phyloP scores from a whole-genome alignment of 2,888 invertebrate genomes.

The Hypomecis punctinalis region DNA sequence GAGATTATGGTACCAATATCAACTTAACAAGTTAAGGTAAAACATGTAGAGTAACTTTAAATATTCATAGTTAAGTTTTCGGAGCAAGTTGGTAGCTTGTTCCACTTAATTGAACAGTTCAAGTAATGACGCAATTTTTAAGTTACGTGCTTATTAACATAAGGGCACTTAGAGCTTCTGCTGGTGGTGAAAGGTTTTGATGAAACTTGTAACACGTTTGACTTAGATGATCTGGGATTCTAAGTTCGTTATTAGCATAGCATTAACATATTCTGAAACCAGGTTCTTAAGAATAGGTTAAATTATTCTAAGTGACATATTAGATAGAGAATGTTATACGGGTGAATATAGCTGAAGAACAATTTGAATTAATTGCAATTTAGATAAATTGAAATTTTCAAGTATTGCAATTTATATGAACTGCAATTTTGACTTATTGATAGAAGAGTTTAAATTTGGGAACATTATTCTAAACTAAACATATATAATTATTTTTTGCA shows the following conservation, averaged over 20 bases:
- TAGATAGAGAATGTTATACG: too few relatives aligned
- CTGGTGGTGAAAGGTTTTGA: conserved; percentile 23
- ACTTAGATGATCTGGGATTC: background rate
- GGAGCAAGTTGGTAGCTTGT: conserved; percentile 38
- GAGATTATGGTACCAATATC: too few relatives aligned
- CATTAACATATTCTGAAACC: background rate
- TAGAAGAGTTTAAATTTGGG: too few relatives aligned
- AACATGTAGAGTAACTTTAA: conserved; percentile 14
- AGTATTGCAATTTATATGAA: too few relatives aligned
- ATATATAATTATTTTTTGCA: too few relatives aligned
- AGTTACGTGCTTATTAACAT: conserved; percentile 40
- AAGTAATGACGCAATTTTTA: conserved; percentile 34
- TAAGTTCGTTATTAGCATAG: conserved; percentile 20
- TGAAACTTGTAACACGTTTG: conserved; percentile 10
- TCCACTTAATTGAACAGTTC: conserved; percentile 42
- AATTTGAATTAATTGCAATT: too few relatives aligned
- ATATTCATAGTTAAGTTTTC: background rate
- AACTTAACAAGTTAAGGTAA: background rate
- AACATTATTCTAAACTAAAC: too few relatives aligned
- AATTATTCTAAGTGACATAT: too few relatives aligned
- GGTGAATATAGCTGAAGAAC: too few relatives aligned
- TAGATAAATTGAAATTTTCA: too few relatives aligned
- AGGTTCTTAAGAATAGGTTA: too few relatives aligned
- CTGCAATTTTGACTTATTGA: too few relatives aligned
- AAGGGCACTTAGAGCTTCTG: conserved; percentile 20